Base-by-base conservation (phyloP, 1,140 invertebrate species). In the Chionoecetes opilio region DNA sequence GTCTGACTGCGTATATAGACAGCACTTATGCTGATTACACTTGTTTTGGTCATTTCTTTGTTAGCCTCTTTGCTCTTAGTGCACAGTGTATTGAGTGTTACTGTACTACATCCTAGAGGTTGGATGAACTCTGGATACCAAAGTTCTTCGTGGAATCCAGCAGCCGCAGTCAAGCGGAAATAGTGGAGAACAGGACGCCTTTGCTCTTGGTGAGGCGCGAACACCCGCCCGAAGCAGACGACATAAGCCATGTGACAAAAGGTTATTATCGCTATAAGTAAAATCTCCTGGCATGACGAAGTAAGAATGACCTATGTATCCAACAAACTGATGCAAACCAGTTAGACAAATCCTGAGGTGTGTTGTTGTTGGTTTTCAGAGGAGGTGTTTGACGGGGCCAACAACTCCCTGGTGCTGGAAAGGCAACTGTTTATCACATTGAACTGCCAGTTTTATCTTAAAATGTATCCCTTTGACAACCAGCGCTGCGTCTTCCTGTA, bases 381-480 rank as follows among this genome's bases (percentile, higher is more conserved):
- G 11, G 35, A 37, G 9, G 35, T 89, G 0, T 89, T 41, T 46
- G 87, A 89, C 87, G 87, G 87, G 21, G 35, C 87, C 26, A 38
- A 46, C 87, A 89, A 89, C 35, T 9, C 35, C 26, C 5, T 89
- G 9, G 41, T 89, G 87, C 35, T 38, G 0, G 11, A 11, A 3
- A 2, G 0, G 34, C 37, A 21, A 11, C n/a, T 41, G 17, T 35
- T n/a, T 6, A 53, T 63, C 26, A n/a, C 41, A 9, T 5, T 91
- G 6, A 63, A n/a, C 37, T 91, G 90, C 31, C 90, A 91, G 46
- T 91, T 91, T n/a, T 35, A 32, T 2, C 90, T 91, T 32, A 53
- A 53, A n/a, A 32, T n/a, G 5, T 91, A 91, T 75, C 90, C 90
- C n/a, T 91, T 91, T 46, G 90, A 91, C 90, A 29, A 9, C 41